phyloP scores from a whole-genome alignment of 2,797 vertebrate genomes.

The Astyanax mexicanus region DNA sequence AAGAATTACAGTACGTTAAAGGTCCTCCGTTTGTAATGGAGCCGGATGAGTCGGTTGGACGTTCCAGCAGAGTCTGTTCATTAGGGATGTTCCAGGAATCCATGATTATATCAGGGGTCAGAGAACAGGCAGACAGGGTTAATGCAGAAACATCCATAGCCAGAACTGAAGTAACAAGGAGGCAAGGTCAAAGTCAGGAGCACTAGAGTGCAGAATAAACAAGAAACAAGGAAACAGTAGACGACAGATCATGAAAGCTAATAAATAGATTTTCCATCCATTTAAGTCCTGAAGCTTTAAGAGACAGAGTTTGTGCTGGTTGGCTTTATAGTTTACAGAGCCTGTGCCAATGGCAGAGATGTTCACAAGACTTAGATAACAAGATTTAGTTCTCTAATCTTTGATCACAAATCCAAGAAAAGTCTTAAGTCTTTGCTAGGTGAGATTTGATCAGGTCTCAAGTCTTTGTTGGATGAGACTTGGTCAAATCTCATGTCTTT shows the following conservation, averaged over 20 bases:
- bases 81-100: background rate
- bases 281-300: too few relatives aligned
- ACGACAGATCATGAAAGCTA: background rate
- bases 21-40: background rate
- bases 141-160: background rate
- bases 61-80: background rate
- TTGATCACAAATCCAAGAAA: too few relatives aligned
- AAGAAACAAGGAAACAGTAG: background rate
- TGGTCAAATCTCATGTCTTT: too few relatives aligned
- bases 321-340: too few relatives aligned
- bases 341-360: too few relatives aligned
- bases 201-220: background rate
- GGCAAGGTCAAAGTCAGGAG: background rate
- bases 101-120: background rate
- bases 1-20: constrained; percentile 17
- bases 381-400: too few relatives aligned
- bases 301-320: too few relatives aligned
- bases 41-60: background rate
- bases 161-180: background rate
- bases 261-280: too few relatives aligned
- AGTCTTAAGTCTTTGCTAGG: too few relatives aligned
- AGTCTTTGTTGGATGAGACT: too few relatives aligned
- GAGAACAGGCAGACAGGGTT: background rate
- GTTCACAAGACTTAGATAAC: too few relatives aligned
- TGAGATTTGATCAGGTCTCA: too few relatives aligned